Evolutionary conservation across 2,113 vertebrate genomes (phyloP), one percentile per base, ranked within the genome.

Genomic region (Entomyzon cyanotis): DNA sequence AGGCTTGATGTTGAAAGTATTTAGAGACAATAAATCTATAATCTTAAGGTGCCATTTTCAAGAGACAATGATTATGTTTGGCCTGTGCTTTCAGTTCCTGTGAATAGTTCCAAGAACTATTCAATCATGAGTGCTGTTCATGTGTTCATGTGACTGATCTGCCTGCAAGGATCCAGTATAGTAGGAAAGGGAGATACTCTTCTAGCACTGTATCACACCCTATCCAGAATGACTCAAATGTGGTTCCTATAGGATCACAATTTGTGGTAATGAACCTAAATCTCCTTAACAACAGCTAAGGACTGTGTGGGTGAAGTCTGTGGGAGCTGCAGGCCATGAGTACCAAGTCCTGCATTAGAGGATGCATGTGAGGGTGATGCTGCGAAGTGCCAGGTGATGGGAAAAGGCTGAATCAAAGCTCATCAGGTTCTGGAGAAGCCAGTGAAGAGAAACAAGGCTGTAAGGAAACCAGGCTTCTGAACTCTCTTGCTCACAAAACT

Each of bases 131-230:
- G 12, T 56, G 28, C 39, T 3, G 2, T 41, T 76, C 56, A 5
- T 0, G 0, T n/a, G 58, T 25, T 14, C 41, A 53, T 18, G 37
- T 39, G 27, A 28, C 46, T 47, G 53, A 41, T 52, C 44, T 35
- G 37, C 25, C 67, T 85, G 30, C 49, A 59, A 74, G 24, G 37
- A 41, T 60, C 15, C 31, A 22, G 24, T 37, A 3, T 27, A 22
- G 30, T 56, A 56, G 31, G 23, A 82, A 44, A 37, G 16, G 24
- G 12, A 56, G 33, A 71, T 20, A 15, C 25, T 56, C 15, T 56
- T 65, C 58, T 73, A 84, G 15, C n/a, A 8, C 28, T 42, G 7
- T 49, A 7, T 62, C 27, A 42, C 41, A 14, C 15, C 2, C 47
- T 52, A 2, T 60, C 6, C 28, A 37, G 65, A 47, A 70, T 23